phyloP scores from a whole-genome alignment of 2,113 vertebrate species.

The Actinemys pallida region DNA sequence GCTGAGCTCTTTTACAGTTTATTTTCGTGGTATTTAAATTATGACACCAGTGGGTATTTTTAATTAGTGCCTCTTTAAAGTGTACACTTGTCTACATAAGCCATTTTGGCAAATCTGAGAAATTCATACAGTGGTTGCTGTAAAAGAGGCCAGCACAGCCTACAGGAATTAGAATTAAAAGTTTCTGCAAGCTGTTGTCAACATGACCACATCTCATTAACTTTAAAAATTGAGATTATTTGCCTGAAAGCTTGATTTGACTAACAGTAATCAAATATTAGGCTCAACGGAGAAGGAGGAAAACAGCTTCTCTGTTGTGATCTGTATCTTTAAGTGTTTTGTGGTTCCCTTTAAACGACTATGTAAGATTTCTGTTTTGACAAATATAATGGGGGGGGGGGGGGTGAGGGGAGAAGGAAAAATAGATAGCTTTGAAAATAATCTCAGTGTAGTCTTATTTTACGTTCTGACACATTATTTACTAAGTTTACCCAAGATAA shows the following conservation, averaged over 20 bases:
- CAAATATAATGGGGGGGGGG: slow-evolving; percentile 69
- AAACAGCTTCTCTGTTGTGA: slow-evolving; percentile 73
- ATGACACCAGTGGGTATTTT: slow-evolving; percentile 87
- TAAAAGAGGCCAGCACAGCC: slow-evolving; percentile 86
- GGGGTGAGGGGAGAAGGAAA: slow-evolving; percentile 48
- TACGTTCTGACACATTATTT: slow-evolving; percentile 77
- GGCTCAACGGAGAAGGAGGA: slow-evolving; percentile 68
- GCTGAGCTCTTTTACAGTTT: slow-evolving; percentile 82
- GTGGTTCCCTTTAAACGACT: slow-evolving; percentile 79
- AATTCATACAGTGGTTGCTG: slow-evolving; percentile 82
- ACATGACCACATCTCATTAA: slow-evolving; percentile 87
- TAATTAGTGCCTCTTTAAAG: slow-evolving; percentile 84
- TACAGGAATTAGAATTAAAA: slow-evolving; percentile 85
- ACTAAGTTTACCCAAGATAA: slow-evolving; percentile 70
- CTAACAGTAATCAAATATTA: slow-evolving; percentile 87
- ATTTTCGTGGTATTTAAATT: slow-evolving; percentile 88
- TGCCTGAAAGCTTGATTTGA: slow-evolving; percentile 87
- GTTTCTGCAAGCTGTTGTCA: slow-evolving; percentile 87
- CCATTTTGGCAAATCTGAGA: slow-evolving; percentile 86
- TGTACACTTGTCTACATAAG: slow-evolving; percentile 85
- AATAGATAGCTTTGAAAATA: slow-evolving; percentile 73
- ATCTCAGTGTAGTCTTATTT: slow-evolving; percentile 79
- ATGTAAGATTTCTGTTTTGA: slow-evolving; percentile 81
- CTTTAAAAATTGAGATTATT: slow-evolving; percentile 87
- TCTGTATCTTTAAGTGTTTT: slow-evolving; percentile 74